Evolutionary conservation across 2,797 vertebrate genomes (phyloP).

Genomic region (Notolabrus celidotus): DNA sequence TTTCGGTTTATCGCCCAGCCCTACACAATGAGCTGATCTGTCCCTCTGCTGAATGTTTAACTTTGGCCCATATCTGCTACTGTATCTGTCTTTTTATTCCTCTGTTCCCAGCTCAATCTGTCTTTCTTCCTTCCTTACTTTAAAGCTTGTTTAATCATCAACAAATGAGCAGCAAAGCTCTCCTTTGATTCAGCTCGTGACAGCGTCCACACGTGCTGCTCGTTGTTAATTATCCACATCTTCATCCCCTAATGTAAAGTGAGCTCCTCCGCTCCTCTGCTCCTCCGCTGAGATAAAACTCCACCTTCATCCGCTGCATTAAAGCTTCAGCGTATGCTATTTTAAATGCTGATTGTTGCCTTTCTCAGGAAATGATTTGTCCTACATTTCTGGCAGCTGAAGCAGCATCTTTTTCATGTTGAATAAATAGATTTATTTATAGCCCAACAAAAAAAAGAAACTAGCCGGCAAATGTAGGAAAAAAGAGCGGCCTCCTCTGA

Average conservation of each 20-base stretch:
- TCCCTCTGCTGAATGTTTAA: too few species aligned
- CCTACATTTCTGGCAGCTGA: conserved; percentile 57
- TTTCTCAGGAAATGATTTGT: conserved; percentile 57
- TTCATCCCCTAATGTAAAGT: neutral
- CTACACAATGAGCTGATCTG: too few species aligned
- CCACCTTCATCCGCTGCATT: conserved; percentile 24
- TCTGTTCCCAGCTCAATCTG: too few species aligned
- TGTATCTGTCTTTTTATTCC: too few species aligned
- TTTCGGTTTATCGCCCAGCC: too few species aligned
- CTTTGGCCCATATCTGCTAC: too few species aligned
- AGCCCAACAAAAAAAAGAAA: conserved; percentile 36
- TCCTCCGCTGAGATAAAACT: neutral
- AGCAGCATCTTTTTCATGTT: conserved; percentile 45
- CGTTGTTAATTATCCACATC: neutral
- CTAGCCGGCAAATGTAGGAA: conserved; percentile 2
- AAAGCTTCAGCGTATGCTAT: conserved; percentile 37
- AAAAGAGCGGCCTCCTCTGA: neutral
- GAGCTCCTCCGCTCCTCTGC: too few species aligned
- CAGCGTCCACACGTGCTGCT: neutral
- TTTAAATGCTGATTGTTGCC: conserved; percentile 33
- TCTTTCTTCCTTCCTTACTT: neutral
- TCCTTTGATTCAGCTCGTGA: conserved; percentile 4
- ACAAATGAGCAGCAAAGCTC: conserved; percentile 13
- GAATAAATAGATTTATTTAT: conserved; percentile 61
- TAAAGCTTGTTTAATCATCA: conserved; percentile 12